These are phyloP conservation scores for Telmatherina bonti DNA, from an alignment of 2,797 vertebrate species.

Conservation along the genomic window DNA sequence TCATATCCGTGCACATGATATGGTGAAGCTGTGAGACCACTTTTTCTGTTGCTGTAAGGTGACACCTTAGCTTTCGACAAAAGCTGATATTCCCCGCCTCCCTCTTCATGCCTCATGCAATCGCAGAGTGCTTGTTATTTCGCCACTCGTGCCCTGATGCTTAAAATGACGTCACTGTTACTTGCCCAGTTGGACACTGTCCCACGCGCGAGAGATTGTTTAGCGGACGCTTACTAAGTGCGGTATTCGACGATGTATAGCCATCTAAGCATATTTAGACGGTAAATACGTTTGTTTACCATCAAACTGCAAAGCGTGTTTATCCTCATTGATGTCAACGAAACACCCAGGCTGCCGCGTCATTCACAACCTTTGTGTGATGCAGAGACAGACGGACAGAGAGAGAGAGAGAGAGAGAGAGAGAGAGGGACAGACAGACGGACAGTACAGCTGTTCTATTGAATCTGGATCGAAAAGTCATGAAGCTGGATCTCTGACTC, in stretches of 20 bases:
- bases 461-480: slow-evolving; percentile 80
- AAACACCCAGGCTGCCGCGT: slow-evolving; percentile 74
- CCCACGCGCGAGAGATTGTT: slow-evolving; percentile 32
- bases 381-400: slow-evolving; percentile 41
- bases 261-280: slow-evolving; percentile 28
- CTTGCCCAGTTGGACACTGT: slow-evolving; percentile 46
- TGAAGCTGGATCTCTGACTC: slow-evolving; percentile 83
- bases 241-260: slow-evolving; percentile 21
- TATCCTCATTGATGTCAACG: slow-evolving; percentile 64
- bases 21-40: not conserved
- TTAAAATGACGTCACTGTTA: slow-evolving; percentile 42
- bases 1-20: slow-evolving; percentile 4
- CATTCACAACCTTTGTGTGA: slow-evolving; percentile 72
- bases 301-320: slow-evolving; percentile 49
- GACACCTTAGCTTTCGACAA: slow-evolving; percentile 53
- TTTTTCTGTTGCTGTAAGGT: slow-evolving; percentile 44
- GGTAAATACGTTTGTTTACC: slow-evolving; percentile 59
- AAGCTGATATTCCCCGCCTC: slow-evolving; percentile 6
- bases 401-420: slow-evolving; percentile 30
- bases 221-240: slow-evolving; percentile 40
- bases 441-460: slow-evolving; percentile 80
- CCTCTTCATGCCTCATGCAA: slow-evolving; percentile 13
- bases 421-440: slow-evolving; percentile 59
- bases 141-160: slow-evolving; percentile 52
- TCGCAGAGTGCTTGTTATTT: slow-evolving; percentile 34